Base-by-base conservation (phyloP, 2,113 vertebrate species). In the Lophius piscatorius region DNA sequence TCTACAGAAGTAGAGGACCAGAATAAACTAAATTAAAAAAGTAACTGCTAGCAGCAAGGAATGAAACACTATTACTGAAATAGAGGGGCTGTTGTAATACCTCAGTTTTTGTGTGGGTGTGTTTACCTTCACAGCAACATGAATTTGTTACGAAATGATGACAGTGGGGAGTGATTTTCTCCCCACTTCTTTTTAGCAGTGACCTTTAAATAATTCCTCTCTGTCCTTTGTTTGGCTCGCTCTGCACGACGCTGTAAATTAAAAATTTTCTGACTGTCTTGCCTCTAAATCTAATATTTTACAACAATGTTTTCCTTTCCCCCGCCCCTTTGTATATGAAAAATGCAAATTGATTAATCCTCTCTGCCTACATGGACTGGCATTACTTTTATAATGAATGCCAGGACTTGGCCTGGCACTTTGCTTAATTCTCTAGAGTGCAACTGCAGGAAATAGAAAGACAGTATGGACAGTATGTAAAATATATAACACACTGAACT, bases 151-250 rank as follows among this genome's bases (percentile, higher is more conserved):
- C 52, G 47, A 45, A 70, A 34, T 63, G 38, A 42, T 71, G 52
- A n/a, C 33, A 9, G 35, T 18, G 39, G 42, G 9, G 54, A 74
- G 71, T 79, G 62, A 76, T 57, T 73, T 51, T 61, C 21, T 48
- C 24, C n/a, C n/a, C n/a, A n/a, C n/a, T n/a, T 29, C 34, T 56
- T 59, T 40, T 52, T 41, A 47, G 13, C 35, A 39, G 34, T 55
- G 50, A 76, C 69, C 61, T 76, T 67, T 50, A 31, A 6, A 63
- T 63, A 67, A 76, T 63, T 66, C 26, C 6, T 54, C 38, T 55
- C 48, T 39, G 46, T 63, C 63, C 51, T 74, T 62, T 26, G 31
- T 51, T 50, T 18, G 26, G 9, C 40, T 58, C 18, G 16, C 33
- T 40, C 14, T 66, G 23, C 51, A 49, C n/a, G n/a, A n/a, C n/a